phyloP scores from a whole-genome alignment of 37 sponge, comb jelly and placozoan genomes.

The Geodia barretti region DNA sequence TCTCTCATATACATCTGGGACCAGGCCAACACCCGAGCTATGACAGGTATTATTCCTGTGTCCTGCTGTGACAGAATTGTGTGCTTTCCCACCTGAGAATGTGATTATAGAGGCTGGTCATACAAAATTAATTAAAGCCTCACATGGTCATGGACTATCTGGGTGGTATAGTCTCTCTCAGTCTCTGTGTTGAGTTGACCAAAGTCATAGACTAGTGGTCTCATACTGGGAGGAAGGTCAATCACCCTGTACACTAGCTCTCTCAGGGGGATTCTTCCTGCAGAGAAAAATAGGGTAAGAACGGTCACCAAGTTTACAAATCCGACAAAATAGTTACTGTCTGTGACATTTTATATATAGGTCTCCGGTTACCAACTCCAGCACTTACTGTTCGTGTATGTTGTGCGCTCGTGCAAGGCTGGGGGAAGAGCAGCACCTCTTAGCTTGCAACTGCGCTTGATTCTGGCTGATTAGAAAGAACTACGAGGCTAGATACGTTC shows the following conservation, averaged over 20 bases:
- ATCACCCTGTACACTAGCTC: constrained; percentile 86
- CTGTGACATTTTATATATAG: too few species aligned
- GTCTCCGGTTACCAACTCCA: too few species aligned
- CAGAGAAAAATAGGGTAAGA: not conserved
- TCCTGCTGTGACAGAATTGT: not conserved
- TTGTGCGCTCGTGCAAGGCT: too few species aligned
- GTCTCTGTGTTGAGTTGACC: constrained; percentile 59
- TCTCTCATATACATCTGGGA: constrained; percentile 86
- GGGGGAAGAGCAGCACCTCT: too few species aligned
- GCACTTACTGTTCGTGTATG: too few species aligned
- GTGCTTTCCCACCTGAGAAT: not conserved
- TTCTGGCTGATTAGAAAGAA: too few species aligned
- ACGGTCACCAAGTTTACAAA: constrained; percentile 58
- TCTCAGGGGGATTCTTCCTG: constrained; percentile 75
- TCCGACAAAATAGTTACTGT: constrained; percentile 54
- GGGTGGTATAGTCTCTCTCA: constrained; percentile 47
- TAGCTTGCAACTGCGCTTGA: too few species aligned
- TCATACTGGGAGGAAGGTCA: constrained; percentile 83
- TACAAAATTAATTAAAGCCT: not conserved
- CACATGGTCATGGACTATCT: constrained; percentile 68
- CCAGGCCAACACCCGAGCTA: constrained; percentile 58
- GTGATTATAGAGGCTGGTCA: not conserved
- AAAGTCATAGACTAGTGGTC: constrained; percentile 96
- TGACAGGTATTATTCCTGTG: not conserved
- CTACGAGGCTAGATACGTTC: too few species aligned